Conservation (phyloP, 2,113 vertebrate species). For the Erythrocercus mccallii region DNA sequence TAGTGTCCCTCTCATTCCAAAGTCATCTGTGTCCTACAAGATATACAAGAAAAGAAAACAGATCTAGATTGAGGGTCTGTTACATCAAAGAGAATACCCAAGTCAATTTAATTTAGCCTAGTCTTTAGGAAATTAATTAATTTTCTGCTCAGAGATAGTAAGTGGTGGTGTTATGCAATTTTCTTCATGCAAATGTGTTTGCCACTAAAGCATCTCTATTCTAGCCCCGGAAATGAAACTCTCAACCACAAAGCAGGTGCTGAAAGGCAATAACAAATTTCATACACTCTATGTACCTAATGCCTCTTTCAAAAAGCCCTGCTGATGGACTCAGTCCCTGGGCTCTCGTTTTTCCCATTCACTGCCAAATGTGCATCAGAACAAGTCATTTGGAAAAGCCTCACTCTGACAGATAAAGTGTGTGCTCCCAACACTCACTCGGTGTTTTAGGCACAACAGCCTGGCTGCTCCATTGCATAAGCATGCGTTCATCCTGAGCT, state of each 20-base stretch:
- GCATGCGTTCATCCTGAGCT: fast-evolving
- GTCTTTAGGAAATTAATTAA: neutral
- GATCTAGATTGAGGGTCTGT: neutral
- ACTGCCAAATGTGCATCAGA: neutral
- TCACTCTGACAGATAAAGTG: neutral
- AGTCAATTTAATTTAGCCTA: neutral
- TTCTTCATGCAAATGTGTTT: neutral
- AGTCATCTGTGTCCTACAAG: neutral
- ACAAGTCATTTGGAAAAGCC: neutral
- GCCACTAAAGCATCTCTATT: neutral
- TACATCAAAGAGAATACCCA: neutral
- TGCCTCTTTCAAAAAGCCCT: neutral
- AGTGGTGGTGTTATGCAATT: neutral
- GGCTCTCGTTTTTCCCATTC: neutral
- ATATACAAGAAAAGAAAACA: neutral
- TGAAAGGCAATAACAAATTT: neutral
- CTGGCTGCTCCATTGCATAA: neutral
- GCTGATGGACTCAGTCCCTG: neutral
- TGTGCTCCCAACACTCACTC: neutral
- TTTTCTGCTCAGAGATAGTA: neutral
- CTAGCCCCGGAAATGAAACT: neutral
- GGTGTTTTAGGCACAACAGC: neutral
- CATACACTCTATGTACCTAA: neutral
- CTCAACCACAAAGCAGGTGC: neutral
- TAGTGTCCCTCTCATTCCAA: neutral